Base-by-base conservation (phyloP, 2,888 invertebrate species). In the Criorhina ranunculi region DNA sequence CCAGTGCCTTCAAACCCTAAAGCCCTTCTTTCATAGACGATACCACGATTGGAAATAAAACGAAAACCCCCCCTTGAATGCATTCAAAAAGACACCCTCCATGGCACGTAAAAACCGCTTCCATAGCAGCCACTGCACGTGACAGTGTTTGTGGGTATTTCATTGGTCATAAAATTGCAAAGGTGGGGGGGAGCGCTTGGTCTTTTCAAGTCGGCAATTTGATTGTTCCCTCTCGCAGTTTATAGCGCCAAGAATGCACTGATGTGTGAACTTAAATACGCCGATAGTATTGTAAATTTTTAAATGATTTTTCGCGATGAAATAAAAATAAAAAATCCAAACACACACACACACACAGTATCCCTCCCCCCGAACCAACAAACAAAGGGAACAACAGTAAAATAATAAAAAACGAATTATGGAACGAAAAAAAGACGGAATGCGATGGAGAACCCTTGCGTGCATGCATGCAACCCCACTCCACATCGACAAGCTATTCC, bases 251-350 rank as follows among this genome's bases (percentile, higher is more conserved):
- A 24, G 66, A 90, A 88, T 87, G 88, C 91, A 90, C 87, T 89
- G 91, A 91, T 91, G 91, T 91, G 91, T 90, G 89, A 91, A 91
- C 90, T 90, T 89, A 89, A 91, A 90, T 90, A 89, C 87, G 82
- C 87, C 86, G 91, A 91, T 91, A 91, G 90, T 88, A 90, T 90
- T 90, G 90, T 89, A 88, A 82, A 85, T 19, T 86, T 85, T 87
- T 73, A 89, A 89, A 89, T 89, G 88, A 88, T 89, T 89, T 88
- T 89, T 90, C 89, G 88, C 89, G 88, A 88, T 87, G 81, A 79
- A 86, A 87, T 81, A 82, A 75, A 87, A 37, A 77, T 35, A 44
- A 76, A 37, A 35, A 31, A 44, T 17, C n/a, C n/a, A n/a, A n/a
- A n/a, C n/a, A n/a, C n/a, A n/a, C n/a, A n/a, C n/a, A n/a, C n/a